A percentile compares a stretch with the other conserved stretches of the same genome.
These are phyloP conservation scores for Notolabrus celidotus DNA, from an alignment of 2,797 vertebrate genomes.

Conservation along the genomic window DNA sequence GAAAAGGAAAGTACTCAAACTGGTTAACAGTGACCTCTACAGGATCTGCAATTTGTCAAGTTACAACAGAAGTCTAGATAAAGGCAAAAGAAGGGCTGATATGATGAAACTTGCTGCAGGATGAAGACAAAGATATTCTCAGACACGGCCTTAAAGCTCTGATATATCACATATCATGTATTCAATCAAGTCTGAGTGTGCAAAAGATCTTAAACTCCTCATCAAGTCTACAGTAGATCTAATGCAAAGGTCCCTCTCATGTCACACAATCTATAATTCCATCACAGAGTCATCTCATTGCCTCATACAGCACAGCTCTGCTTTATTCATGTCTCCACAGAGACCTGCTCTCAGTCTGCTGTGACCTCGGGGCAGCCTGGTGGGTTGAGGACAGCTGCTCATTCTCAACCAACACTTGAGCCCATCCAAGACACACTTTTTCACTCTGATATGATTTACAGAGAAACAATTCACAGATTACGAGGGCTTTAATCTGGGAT, in stretches of 20 bases:
- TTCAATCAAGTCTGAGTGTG: not conserved
- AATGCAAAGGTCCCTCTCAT: constrained; percentile 1
- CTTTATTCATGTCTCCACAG: constrained; percentile 14
- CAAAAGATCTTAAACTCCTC: not conserved
- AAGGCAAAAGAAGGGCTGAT: not conserved
- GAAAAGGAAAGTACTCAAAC: constrained; percentile 31
- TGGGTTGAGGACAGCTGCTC: constrained; percentile 27
- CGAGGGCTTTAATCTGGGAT: not conserved
- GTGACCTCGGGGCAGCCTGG: constrained; percentile 15
- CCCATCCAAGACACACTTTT: not conserved
- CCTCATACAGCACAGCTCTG: constrained; percentile 1
- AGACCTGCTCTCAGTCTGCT: constrained; percentile 14
- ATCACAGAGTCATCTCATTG: constrained; percentile 7
- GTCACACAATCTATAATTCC: constrained; percentile 15
- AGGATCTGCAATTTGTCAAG: constrained; percentile 46
- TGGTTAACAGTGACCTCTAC: constrained; percentile 78
- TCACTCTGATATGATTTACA: not conserved
- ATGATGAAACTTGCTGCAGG: constrained; percentile 1
- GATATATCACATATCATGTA: not conserved
- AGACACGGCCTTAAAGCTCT: not conserved
- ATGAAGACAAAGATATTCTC: constrained; percentile 3
- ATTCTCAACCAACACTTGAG: constrained; percentile 5
- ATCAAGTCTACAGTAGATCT: not conserved
- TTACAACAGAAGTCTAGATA: not conserved
- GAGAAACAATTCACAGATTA: not conserved